Base-by-base conservation (phyloP, 2,113 vertebrate genomes). In the Psephotus haematonotus region DNA sequence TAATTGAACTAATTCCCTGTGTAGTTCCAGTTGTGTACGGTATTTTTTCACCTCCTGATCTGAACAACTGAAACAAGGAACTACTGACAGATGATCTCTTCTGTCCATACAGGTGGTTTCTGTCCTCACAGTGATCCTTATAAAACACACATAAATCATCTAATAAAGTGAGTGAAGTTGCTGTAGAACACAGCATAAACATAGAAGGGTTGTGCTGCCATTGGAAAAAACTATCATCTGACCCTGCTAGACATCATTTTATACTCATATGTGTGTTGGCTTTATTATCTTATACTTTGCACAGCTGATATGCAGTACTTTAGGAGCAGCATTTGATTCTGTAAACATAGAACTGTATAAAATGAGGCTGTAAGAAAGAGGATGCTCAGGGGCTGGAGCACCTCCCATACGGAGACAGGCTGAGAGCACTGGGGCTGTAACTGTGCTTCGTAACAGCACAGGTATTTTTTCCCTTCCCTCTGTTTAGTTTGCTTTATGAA, bases 311-410 rank as follows among this genome's bases (percentile, higher is more conserved):
- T 1, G 0, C 1, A 29, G 47, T 20, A 49, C 82, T 14, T 15
- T 7, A 50, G 57, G 47, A 88, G 52, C 22, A 16, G 29, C 65
- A 17, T n/a, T 41, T 2, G 13, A 43, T 13, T 59, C 47, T 17
- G 11, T 10, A 57, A 65, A 15, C 25, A 6, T 0, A 0, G 16
- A 46, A 50, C 24, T 55, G 43, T 44, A 24, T 24, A 23, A 35
- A 37, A 79, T 0, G 9, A 55, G 39, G 67, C 33, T 59, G 74
- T 27, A 50, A 72, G 35, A 50, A 59, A 24, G 22, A 59, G 22
- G 57, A 59, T 35, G 33, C 3, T 24, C 13, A 59, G 33, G 33
- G 33, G 57, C 4, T 59, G 22, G 13, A 35, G 57, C 57, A 16
- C 33, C 20, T 35, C 57, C 20, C 22, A 3, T 35, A 35, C 0